These are phyloP conservation scores for Strigops habroptila DNA, from an alignment of 2,113 vertebrate genomes.

Conservation along the genomic window DNA sequence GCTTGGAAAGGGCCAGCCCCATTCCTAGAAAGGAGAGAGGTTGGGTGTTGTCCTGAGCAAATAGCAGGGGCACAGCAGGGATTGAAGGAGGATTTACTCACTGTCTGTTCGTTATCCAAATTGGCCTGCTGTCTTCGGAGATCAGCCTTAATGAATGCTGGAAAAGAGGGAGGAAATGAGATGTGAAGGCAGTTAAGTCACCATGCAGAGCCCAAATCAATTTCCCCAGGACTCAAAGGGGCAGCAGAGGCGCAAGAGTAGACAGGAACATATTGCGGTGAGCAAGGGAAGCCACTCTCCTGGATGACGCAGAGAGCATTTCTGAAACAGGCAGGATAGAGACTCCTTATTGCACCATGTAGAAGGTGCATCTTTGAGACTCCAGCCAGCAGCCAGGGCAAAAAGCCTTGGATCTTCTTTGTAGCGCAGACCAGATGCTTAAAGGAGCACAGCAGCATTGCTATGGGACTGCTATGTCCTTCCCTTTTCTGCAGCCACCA, in stretches of 20 bases:
- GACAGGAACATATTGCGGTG: rapidly evolving
- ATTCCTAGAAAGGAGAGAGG: background rate
- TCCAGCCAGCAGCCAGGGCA: background rate
- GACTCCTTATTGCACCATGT: background rate
- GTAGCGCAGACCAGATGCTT: background rate
- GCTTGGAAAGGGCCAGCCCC: background rate
- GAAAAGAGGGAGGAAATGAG: background rate
- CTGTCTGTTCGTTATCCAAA: constrained; percentile 64
- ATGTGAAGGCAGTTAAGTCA: background rate
- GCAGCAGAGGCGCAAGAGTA: background rate
- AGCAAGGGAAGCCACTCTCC: background rate
- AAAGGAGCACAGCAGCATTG: background rate
- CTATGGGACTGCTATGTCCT: background rate
- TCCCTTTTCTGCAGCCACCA: background rate
- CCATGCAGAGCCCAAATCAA: background rate
- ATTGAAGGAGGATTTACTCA: constrained; percentile 69
- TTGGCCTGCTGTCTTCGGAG: constrained; percentile 88
- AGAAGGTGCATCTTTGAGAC: background rate
- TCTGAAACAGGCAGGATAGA: background rate
- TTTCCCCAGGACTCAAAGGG: background rate
- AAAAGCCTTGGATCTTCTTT: background rate
- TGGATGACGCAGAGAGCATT: background rate
- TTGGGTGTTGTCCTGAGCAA: background rate
- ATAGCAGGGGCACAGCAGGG: background rate
- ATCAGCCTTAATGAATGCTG: constrained; percentile 89